Base-by-base conservation (phyloP, 2,113 vertebrate species). In the Cyprinus carpio region DNA sequence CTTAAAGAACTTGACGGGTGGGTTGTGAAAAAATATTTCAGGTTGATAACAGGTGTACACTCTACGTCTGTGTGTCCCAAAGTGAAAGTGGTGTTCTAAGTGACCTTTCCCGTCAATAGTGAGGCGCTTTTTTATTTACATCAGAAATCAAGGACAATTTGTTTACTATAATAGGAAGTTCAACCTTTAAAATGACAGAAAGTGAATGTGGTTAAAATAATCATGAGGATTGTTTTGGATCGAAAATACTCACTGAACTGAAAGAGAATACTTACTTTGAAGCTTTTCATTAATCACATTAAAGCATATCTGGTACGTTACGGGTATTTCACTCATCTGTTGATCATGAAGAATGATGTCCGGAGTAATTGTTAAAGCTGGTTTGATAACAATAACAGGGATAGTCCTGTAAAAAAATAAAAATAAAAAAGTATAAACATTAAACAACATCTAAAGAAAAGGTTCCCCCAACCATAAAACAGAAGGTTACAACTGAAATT, bases 301-400 rank as follows among this genome's bases (percentile, higher is more conserved):
- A 43, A 92, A 88, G 62, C 91, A 92, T n/a, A 90, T 76, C 15
- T n/a, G 1, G 6, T 89, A 51, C n/a, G n/a, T n/a, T n/a, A n/a
- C n/a, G n/a, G n/a, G n/a, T n/a, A n/a, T n/a, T n/a, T n/a, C n/a
- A n/a, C n/a, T n/a, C n/a, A n/a, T n/a, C n/a, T n/a, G n/a, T n/a
- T n/a, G n/a, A n/a, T n/a, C n/a, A n/a, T n/a, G n/a, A n/a, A n/a
- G n/a, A n/a, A n/a, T n/a, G n/a, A n/a, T n/a, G n/a, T n/a, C n/a
- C n/a, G n/a, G n/a, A n/a, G n/a, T n/a, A n/a, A n/a, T n/a, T n/a
- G n/a, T n/a, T n/a, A n/a, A n/a, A n/a, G n/a, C n/a, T n/a, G n/a
- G n/a, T n/a, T n/a, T n/a, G n/a, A n/a, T n/a, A n/a, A n/a, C n/a
- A n/a, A n/a, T n/a, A n/a, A n/a, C n/a, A n/a, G n/a, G n/a, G n/a